phyloP scores from a whole-genome alignment of 2,797 vertebrate genomes.

The Adelosebastes latens region DNA sequence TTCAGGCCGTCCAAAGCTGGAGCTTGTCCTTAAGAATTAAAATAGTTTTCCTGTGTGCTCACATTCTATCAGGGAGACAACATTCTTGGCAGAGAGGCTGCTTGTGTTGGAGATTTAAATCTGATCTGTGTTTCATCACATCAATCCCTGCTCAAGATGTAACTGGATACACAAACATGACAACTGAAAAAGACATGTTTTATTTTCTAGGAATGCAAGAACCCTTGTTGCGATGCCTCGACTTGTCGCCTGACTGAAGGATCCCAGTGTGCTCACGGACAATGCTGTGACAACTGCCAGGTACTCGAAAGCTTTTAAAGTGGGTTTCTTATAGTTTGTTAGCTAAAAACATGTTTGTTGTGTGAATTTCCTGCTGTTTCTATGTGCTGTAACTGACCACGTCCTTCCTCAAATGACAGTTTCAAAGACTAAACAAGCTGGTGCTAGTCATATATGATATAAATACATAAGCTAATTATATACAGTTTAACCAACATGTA shows the following conservation, averaged over 20 bases:
- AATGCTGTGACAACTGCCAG: slow-evolving; percentile 89
- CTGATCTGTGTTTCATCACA: not conserved
- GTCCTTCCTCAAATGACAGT: slow-evolving; percentile 52
- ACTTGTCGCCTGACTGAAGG: slow-evolving; percentile 86
- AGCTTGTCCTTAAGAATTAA: not conserved
- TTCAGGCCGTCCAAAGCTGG: not conserved
- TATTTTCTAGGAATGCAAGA: slow-evolving; percentile 83
- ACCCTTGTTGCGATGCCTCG: slow-evolving; percentile 89
- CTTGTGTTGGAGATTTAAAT: not conserved
- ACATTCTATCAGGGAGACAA: not conserved
- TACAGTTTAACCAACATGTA: no score
- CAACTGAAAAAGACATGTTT: not conserved
- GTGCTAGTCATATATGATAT: not conserved
- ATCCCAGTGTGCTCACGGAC: slow-evolving; percentile 84
- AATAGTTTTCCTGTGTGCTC: slow-evolving; percentile 38
- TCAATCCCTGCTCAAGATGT: not conserved
- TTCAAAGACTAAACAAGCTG: slow-evolving; percentile 6
- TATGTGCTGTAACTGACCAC: slow-evolving; percentile 17
- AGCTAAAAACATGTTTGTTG: not conserved
- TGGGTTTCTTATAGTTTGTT: not conserved
- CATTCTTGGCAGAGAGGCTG: slow-evolving; percentile 14
- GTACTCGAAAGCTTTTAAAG: slow-evolving; percentile 65
- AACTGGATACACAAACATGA: not conserved
- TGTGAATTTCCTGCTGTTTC: not conserved
- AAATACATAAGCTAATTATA: not conserved